Conservation (phyloP, 2,113 vertebrate genomes). For the Halichoerus grypus region DNA sequence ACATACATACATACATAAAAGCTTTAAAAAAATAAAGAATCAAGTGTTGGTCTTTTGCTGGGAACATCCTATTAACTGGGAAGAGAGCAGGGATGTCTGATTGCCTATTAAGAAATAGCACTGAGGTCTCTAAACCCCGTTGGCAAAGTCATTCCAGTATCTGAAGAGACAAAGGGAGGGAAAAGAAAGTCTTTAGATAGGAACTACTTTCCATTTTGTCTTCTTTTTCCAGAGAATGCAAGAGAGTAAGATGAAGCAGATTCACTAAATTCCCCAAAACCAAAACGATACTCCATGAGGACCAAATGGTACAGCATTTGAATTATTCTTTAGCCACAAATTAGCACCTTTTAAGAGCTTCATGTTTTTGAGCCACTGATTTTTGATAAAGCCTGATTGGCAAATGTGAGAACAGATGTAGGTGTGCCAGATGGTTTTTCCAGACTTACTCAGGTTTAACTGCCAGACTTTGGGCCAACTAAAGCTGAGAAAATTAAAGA, state of each 20-base stretch:
- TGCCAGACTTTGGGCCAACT: constrained; percentile 74
- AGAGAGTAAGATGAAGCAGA: constrained; percentile 52
- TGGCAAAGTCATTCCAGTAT: constrained; percentile 14
- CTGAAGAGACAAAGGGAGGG: constrained; percentile 19
- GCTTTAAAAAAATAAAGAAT: neutral
- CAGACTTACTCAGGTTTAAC: constrained; percentile 79
- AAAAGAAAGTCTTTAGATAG: neutral
- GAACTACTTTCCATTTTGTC: neutral
- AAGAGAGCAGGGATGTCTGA: neutral
- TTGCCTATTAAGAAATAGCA: neutral
- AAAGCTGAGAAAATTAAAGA: constrained; percentile 79
- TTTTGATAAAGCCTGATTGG: constrained; percentile 81
- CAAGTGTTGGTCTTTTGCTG: constrained; percentile 7
- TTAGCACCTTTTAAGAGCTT: constrained; percentile 76
- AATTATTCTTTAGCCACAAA: constrained; percentile 73
- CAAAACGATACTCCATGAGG: constrained; percentile 15
- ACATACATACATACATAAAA: neutral
- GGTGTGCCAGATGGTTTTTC: constrained; percentile 80
- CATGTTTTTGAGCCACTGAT: constrained; percentile 72
- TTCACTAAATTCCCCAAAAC: constrained; percentile 25
- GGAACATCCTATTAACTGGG: neutral
- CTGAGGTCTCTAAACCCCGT: neutral
- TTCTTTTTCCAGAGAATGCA: constrained; percentile 31
- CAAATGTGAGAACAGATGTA: constrained; percentile 82
- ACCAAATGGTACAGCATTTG: constrained; percentile 61